Conservation (phyloP, 2,797 vertebrate genomes). For the Rhincodon typus region DNA sequence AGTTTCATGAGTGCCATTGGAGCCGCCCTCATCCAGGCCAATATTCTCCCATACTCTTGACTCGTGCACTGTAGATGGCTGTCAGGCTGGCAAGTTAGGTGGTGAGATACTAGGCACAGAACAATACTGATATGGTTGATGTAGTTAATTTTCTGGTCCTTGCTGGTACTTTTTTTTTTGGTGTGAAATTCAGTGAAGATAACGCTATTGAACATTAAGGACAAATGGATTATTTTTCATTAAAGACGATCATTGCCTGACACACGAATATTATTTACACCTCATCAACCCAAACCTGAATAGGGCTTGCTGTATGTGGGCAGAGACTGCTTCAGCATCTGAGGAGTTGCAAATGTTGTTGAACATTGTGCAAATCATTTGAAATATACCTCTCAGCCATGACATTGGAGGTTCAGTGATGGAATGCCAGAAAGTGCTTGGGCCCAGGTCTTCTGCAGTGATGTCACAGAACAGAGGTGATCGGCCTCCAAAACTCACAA, state of each 20-base stretch:
- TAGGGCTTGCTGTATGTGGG: neutral
- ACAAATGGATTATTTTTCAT: neutral
- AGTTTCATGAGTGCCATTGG: neutral
- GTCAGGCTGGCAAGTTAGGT: neutral
- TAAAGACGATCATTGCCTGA: neutral
- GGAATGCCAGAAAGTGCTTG: neutral
- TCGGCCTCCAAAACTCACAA: neutral
- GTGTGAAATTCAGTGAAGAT: neutral
- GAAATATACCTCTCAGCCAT: neutral
- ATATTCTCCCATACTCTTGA: neutral
- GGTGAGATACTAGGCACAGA: neutral
- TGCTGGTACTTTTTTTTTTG: too few species aligned
- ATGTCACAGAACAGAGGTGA: neutral
- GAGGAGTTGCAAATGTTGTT: neutral
- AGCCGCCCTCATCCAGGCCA: neutral
- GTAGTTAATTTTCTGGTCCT: neutral
- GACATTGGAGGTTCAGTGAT: neutral
- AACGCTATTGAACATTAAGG: neutral
- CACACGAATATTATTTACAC: neutral
- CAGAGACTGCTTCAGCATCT: neutral
- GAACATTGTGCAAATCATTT: neutral
- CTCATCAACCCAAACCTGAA: neutral
- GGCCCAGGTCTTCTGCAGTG: neutral
- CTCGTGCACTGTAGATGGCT: neutral
- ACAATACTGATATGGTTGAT: neutral